These are phyloP conservation scores for Labroides dimidiatus DNA, from an alignment of 2,797 vertebrate species.

Conservation along the genomic window DNA sequence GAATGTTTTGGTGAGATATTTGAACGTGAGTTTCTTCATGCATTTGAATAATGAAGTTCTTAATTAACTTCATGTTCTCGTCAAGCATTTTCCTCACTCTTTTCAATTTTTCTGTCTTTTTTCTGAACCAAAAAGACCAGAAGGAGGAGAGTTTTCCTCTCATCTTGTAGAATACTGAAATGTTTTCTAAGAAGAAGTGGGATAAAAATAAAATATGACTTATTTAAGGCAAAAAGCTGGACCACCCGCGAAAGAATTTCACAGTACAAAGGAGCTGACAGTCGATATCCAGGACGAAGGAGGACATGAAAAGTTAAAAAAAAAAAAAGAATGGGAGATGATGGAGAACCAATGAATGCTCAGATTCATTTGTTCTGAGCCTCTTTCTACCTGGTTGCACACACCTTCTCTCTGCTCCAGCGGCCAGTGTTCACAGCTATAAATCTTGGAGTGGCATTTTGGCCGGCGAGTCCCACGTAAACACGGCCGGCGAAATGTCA, in stretches of 20 bases:
- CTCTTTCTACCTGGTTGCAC: constrained; percentile 61
- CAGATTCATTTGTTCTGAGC: constrained; percentile 65
- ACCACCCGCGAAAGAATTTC: constrained; percentile 32
- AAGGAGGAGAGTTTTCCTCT: not conserved
- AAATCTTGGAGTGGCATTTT: constrained; percentile 81
- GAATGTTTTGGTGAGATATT: too few species aligned
- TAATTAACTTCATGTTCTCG: too few species aligned
- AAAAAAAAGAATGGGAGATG: constrained; percentile 35
- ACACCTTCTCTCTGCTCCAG: constrained; percentile 59
- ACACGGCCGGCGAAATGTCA: constrained; percentile 81
- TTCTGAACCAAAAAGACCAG: not conserved
- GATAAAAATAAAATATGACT: constrained; percentile 3
- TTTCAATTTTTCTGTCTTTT: not conserved
- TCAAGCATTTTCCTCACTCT: too few species aligned
- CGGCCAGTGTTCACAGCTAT: constrained; percentile 74
- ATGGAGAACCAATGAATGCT: constrained; percentile 49
- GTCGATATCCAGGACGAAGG: constrained; percentile 34
- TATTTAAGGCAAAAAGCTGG: not conserved
- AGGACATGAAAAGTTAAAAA: constrained; percentile 30
- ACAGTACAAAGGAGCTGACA: constrained; percentile 58
- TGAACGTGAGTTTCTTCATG: too few species aligned
- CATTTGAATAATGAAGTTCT: too few species aligned
- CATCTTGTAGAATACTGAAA: not conserved
- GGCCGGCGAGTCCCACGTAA: constrained; percentile 70
- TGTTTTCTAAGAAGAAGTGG: not conserved